Evolutionary conservation across 1,140 invertebrate species (phyloP), one percentile per base, ranked within the genome.

Genomic region (Lepidotrigona ventralis): DNA sequence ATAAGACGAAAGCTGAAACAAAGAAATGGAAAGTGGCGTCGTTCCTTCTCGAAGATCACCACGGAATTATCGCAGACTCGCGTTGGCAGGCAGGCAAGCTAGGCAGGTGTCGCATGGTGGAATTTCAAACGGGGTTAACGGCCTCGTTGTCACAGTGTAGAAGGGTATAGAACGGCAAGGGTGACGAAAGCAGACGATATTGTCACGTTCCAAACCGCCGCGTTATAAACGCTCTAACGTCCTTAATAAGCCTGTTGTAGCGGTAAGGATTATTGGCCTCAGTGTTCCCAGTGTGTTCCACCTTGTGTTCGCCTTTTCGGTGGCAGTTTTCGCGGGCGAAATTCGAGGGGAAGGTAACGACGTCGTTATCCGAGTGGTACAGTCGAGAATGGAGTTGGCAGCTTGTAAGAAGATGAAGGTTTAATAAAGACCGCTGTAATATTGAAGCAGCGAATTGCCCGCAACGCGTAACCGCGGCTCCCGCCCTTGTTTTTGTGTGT

Each of bases 341-440:
- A 76, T 84, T 89, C 58, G 19, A 66, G 66, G 39, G 39, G 53
- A 69, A 54, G 79, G 79, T 88, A 88, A 88, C 63, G 79, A 85
- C 56, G 68, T 76, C 80, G 80, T 83, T 87, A 73, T 39, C 73
- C 69, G 39, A 14, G 53, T 80, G 79, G 63, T 39, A 58, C 54
- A 77, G 54, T 39, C 53, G 58, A 53, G 69, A 81, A 85, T 83
- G 72, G 33, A 76, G 63, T 58, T 69, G 60, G 83, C 58, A 72
- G 76, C 79, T 81, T 70, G 73, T 85, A 88, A 88, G 84, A 88
- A 88, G 72, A 79, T 21, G 73, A 58, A 60, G 84, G 79, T 88
- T 88, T 88, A 88, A 88, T 88, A 88, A 90, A 91, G 85, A 86
- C 90, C 77, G 72, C 75, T 90, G 85, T 88, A 88, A 90, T 88